Evolutionary conservation across 2,113 vertebrate species (phyloP), one percentile per base, ranked within the genome.

Genomic region (Notechis scutatus): DNA sequence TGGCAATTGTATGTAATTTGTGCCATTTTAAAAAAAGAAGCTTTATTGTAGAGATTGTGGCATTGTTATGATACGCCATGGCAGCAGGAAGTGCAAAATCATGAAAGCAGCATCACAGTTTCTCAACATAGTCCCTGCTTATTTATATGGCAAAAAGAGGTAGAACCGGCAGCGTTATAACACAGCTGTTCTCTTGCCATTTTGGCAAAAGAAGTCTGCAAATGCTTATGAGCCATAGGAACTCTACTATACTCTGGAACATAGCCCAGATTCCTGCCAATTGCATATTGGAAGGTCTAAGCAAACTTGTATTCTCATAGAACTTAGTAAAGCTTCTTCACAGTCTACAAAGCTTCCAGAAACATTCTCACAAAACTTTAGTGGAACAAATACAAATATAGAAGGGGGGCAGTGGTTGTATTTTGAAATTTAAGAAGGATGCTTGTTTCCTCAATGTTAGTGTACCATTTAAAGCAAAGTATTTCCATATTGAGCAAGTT

Each of bases 401-500:
- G 4, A n/a, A 12, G 8, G 54, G 39, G 3, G 39, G 3, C 3
- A 23, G 15, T 5, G 59, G 74, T 20, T 92, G 57, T 57, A 74
- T 23, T 4, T 0, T 89, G 85, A 90, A 85, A 69, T 90, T 94
- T 90, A 92, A 93, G 26, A 55, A 29, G 52, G 92, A 86, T 88
- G 88, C 88, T 56, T 93, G 29, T 81, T 64, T 12, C 21, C 9
- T n/a, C 89, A 23, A 57, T 93, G 90, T 95, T 90, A 61, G 1
- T 23, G 26, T 42, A 29, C 12, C 55, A n/a, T 64, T 39, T 85
- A 24, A 89, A 64, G 24, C 59, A 42, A 92, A 57, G 29, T 64
- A 64, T 52, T 59, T 69, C 34, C 26, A 93, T 95, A 39, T 59
- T 81, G 91, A 86, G 88, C 87, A 86, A 47, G 24, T 89, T 91